Percentiles rank a stretch among this genome's conserved stretches.
Conservation (phyloP, 2,888 invertebrate species). For the Cyclophora punctaria region DNA sequence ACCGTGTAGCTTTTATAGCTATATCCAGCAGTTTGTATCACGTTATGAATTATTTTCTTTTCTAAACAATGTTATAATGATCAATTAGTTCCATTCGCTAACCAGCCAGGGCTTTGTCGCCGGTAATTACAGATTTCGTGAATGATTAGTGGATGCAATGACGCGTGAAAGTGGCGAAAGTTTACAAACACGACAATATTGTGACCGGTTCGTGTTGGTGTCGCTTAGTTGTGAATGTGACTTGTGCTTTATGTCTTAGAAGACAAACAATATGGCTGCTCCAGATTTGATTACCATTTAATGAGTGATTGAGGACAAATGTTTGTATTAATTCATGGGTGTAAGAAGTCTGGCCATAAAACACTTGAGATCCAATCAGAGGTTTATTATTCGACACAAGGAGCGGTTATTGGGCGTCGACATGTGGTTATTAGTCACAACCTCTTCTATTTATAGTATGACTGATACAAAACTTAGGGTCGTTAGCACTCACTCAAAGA, state of each 20-base stretch:
- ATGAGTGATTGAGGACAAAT: too few relatives aligned
- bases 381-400: slow-evolving; percentile 33
- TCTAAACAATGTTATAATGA: slow-evolving; percentile 5
- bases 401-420: slow-evolving; percentile 41
- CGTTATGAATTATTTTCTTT: slow-evolving; percentile 3
- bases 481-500: slow-evolving; percentile 40
- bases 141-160: slow-evolving; percentile 40
- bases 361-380: slow-evolving; percentile 1
- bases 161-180: slow-evolving; percentile 67
- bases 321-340: too few relatives aligned
- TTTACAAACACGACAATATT: slow-evolving; percentile 20
- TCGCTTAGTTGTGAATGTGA: slow-evolving; percentile 28
- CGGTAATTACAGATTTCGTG: slow-evolving; percentile 48
- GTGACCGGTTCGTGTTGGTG: slow-evolving; percentile 24
- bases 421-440: slow-evolving; percentile 57
- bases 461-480: slow-evolving; percentile 50
- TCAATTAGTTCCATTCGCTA: slow-evolving; percentile 7
- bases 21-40: too few relatives aligned
- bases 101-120: slow-evolving; percentile 21
- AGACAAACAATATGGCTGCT: neutral
- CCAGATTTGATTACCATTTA: neutral
- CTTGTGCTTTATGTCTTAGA: slow-evolving; percentile 20
- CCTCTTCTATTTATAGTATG: slow-evolving; percentile 50
- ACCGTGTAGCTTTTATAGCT: too few relatives aligned
- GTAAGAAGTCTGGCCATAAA: too few relatives aligned